phyloP scores from a whole-genome alignment of 2,888 invertebrate genomes.

The Xestia xanthographa region DNA sequence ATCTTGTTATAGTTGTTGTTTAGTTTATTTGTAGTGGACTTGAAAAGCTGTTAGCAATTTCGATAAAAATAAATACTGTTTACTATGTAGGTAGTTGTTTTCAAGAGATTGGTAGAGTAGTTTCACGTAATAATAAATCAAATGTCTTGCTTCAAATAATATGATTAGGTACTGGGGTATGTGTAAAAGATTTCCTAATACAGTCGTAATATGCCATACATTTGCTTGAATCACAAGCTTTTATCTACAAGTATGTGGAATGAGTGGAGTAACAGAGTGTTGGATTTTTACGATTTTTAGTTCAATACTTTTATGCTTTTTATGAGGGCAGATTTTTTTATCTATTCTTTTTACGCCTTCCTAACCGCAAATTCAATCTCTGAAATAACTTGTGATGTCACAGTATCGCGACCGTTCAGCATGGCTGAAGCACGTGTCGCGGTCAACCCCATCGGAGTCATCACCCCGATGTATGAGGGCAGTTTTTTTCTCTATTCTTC shows the following conservation, averaged over 20 bases:
- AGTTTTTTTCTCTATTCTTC: not conserved
- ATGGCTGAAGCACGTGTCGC: constrained; percentile 69
- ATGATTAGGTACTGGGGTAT: too few relatives aligned
- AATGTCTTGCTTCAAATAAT: not conserved
- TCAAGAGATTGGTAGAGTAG: not conserved
- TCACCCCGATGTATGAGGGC: not conserved
- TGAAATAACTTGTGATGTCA: constrained; percentile 6
- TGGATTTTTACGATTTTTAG: too few relatives aligned
- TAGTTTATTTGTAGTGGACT: not conserved
- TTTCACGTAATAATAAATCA: not conserved
- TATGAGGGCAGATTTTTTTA: not conserved
- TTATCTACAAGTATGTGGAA: not conserved
- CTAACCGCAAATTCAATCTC: not conserved
- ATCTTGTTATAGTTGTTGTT: not conserved
- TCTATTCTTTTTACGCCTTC: not conserved
- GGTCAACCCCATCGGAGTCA: constrained; percentile 48
- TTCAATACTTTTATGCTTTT: not conserved
- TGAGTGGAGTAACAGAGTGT: not conserved
- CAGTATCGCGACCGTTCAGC: constrained; percentile 44
- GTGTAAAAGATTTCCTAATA: not conserved
- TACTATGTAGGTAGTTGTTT: not conserved
- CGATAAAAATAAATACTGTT: not conserved
- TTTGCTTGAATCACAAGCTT: not conserved
- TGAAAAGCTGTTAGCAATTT: not conserved
- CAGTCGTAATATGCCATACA: not conserved